These are phyloP conservation scores for Eretmocerus hayati DNA, from an alignment of 2,888 invertebrate species.

Conservation along the genomic window DNA sequence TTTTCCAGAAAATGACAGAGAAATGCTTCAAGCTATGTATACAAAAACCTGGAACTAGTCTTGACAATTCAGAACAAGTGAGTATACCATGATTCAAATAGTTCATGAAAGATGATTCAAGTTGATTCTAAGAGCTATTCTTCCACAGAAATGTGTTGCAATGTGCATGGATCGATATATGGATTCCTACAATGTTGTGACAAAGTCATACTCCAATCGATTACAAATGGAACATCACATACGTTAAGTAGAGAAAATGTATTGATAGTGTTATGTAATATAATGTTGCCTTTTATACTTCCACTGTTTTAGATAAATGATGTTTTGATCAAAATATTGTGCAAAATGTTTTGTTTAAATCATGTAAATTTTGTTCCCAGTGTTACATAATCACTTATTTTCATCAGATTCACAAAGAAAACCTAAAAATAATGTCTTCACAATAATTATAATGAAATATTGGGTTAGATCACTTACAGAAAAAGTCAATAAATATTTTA, in stretches of 20 bases:
- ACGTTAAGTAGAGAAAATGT: not conserved
- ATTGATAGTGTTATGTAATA: not conserved
- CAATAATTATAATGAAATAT: too few relatives aligned
- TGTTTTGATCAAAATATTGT: too few relatives aligned
- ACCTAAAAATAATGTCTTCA: too few relatives aligned
- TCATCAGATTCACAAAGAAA: too few relatives aligned
- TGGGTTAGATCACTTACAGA: too few relatives aligned
- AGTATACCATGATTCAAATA: too few relatives aligned
- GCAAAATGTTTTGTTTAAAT: too few relatives aligned
- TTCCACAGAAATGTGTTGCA: constrained; percentile 83
- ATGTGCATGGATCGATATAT: constrained; percentile 99
- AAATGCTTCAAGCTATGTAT: constrained; percentile 96
- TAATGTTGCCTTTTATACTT: constrained; percentile 13
- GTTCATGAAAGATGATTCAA: constrained; percentile 19
- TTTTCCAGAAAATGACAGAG: constrained; percentile 84
- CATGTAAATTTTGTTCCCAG: too few relatives aligned
- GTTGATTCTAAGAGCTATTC: not conserved
- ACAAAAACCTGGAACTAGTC: constrained; percentile 77
- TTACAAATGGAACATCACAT: constrained; percentile 71
- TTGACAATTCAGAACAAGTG: constrained; percentile 82
- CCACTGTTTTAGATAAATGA: not conserved
- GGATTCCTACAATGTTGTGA: constrained; percentile 92
- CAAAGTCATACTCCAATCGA: constrained; percentile 78
- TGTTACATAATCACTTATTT: too few relatives aligned
- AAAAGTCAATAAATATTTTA: too few relatives aligned